Conservation (phyloP, 2,113 vertebrate genomes). For the Sarotherodon lohbergeri region DNA sequence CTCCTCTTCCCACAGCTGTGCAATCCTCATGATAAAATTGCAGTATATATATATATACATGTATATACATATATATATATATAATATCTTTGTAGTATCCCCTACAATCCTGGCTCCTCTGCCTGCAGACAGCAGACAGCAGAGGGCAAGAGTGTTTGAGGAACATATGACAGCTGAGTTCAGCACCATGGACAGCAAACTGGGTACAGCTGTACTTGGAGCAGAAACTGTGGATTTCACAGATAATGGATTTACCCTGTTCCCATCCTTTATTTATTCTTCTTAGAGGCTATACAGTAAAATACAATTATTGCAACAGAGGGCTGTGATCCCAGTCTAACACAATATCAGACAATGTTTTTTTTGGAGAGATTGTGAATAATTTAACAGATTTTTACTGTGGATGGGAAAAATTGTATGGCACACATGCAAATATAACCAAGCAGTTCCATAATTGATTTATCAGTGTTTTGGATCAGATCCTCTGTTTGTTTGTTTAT, state of each 20-base stretch:
- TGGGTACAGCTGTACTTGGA: neutral
- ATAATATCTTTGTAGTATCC: neutral
- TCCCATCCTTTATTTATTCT: neutral
- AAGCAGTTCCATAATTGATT: neutral
- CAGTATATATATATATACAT: too few species aligned
- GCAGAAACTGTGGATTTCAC: neutral
- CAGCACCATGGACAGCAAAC: constrained; percentile 16
- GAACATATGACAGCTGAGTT: neutral
- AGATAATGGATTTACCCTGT: neutral
- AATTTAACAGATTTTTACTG: neutral
- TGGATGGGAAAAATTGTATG: neutral
- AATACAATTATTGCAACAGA: neutral
- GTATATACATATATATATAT: neutral
- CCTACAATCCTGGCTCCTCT: neutral
- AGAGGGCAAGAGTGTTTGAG: neutral
- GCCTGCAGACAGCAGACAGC: neutral
- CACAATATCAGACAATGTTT: neutral
- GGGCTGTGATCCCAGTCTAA: neutral
- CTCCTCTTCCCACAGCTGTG: neutral
- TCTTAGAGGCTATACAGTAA: neutral
- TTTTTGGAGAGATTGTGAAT: neutral
- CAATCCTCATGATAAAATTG: neutral
- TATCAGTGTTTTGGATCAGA: neutral
- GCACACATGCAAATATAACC: neutral
- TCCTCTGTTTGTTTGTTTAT: neutral